Base-by-base conservation (phyloP, 2,113 vertebrate species). In the Ifrita kowaldi region DNA sequence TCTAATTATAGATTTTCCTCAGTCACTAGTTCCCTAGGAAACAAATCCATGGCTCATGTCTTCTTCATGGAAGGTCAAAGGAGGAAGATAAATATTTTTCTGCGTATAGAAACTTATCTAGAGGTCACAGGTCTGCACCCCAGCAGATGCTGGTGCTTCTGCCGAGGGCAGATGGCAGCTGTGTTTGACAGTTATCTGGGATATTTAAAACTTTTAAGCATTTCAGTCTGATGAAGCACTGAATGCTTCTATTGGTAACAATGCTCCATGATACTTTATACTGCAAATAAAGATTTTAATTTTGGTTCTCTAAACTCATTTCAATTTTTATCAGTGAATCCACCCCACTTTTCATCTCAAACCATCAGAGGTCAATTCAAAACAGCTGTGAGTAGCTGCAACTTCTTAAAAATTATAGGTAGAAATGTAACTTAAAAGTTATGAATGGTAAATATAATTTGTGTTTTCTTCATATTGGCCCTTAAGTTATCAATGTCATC, bases 1-100 rank as follows among this genome's bases (percentile, higher is more conserved):
- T 98, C 97, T 98, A 98, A 98, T 98, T 98, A 98, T 98, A 98
- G 98, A 98, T 98, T 98, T 97, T 98, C 82, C 95, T 97, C 98
- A 98, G 97, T 96, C 96, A 97, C 95, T 68, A 96, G 98, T 98
- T 98, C 97, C 97, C 97, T 97, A 97, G 97, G 98, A 98, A 98
- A 98, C 97, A 98, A 98, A 97, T 97, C 97, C 97, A 94, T 82
- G 96, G 95, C 96, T 98, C 96, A 95, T 95, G 95, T 83, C 97
- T 96, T 92, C 96, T 95, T 96, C 96, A 95, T 87, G 96, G 97
- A 98, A 98, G 98, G 98, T 98, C 97, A 98, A 44, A 93, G 95
- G 53, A 96, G 91, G 83, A 96, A 97, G 96, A 98, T 98, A 98
- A 97, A 97, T 96, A 97, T 96, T 98, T 97, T 95, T 94, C 80